Base-by-base conservation (phyloP, 1,140 invertebrate genomes). In the Caerostris darwini region DNA sequence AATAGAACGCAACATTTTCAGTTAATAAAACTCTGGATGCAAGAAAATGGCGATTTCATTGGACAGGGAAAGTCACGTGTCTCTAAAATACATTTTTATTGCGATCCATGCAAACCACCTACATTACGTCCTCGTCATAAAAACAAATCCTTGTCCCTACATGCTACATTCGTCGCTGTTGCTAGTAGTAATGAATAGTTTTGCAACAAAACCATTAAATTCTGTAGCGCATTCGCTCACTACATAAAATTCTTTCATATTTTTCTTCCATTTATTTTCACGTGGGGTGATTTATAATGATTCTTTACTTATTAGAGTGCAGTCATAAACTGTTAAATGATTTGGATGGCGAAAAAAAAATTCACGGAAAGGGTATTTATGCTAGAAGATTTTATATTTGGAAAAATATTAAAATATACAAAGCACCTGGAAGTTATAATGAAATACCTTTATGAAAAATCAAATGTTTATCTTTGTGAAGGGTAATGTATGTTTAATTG, bases 11-110 rank as follows among this genome's bases (percentile, higher is more conserved):
- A 83, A 53, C 19, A 57, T 77, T 83, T 83, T 83, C 82, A 83
- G 82, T 83, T 83, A 83, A 83, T 83, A 83, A 83, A 83, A 83
- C 14, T 19, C 53, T 17, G n/a, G 14, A n/a, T n/a, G 53, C 17
- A 83, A 77, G 82, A 17, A 83, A 83, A 8, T 17, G 53, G 3
- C 82, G 14, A 19, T 83, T 56, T 57, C 17, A 57, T 56, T 53
- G 12, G 54, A 54, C 53, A 10, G 81, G 10, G 34, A 14, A 83
- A 19, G n/a, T n/a, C 82, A 83, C n/a, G 53, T 2, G 56, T 56
- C 14, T 83, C 53, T 83, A 57, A 57, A 57, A 57, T 57, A 58
- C 82, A 57, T 58, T 83, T 83, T 83, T 83, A 83, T 57, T 57
- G n/a, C 82, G 82, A 83, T 57, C 53, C 82, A 57, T 83, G 14